Evolutionary conservation across 2,113 vertebrate genomes (phyloP).

Genomic region (Acanthisitta chloris): DNA sequence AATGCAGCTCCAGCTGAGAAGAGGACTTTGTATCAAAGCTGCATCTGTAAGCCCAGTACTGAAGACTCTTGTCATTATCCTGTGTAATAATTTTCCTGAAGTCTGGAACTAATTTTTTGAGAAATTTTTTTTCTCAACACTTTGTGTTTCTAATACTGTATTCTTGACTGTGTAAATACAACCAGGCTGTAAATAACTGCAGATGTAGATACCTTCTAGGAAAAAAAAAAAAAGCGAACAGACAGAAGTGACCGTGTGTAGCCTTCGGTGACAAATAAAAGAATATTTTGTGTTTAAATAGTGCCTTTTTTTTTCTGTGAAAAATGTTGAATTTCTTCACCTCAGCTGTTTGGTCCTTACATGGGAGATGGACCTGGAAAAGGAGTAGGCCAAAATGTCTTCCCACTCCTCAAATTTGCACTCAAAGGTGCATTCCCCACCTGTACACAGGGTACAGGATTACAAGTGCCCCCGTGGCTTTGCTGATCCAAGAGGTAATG

Average conservation of each 20-base stretch:
- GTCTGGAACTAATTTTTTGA: constrained; percentile 82
- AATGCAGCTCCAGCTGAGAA: constrained; percentile 33
- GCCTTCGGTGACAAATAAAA: constrained; percentile 97
- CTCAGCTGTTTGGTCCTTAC: neutral
- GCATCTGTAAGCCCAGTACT: constrained; percentile 67
- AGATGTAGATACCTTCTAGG: constrained; percentile 98
- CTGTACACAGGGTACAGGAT: accelerated
- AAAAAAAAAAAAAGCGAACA: constrained; percentile 66
- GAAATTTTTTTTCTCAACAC: constrained; percentile 78
- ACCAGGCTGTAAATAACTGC: constrained; percentile 94
- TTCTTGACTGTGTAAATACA: constrained; percentile 94
- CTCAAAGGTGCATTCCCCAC: neutral
- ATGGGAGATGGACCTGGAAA: neutral
- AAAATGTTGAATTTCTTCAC: neutral
- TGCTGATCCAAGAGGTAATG: neutral
- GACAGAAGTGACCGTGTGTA: constrained; percentile 92
- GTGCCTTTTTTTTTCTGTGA: neutral
- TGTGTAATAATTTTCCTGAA: constrained; percentile 78
- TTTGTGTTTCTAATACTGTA: constrained; percentile 88
- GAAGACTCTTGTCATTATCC: constrained; percentile 78
- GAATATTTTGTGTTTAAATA: constrained; percentile 98
- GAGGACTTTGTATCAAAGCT: constrained; percentile 63
- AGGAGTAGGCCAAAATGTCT: neutral
- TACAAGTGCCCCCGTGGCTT: neutral
- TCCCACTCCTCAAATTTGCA: neutral